phyloP scores from a whole-genome alignment of 2,888 invertebrate genomes.

The Priocnemis perturbator region DNA sequence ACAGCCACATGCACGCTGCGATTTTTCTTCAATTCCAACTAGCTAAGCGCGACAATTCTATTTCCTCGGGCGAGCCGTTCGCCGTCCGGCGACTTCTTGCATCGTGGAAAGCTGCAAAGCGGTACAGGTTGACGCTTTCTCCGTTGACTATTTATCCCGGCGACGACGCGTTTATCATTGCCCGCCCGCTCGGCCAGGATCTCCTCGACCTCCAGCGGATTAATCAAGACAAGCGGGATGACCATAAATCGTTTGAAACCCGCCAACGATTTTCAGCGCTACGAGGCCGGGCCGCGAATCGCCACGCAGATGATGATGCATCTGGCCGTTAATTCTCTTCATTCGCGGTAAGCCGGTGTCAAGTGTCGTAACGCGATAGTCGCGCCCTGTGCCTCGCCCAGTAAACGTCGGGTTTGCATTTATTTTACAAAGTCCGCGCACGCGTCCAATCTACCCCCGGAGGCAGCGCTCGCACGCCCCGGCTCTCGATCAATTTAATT shows the following conservation, averaged over 20 bases:
- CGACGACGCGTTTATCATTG: conserved; percentile 47
- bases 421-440: background rate
- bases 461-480: too few relatives aligned
- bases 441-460: background rate
- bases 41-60: too few relatives aligned
- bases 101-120: conserved; percentile 15
- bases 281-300: background rate
- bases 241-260: conserved; percentile 40
- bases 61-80: background rate
- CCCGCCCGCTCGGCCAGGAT: conserved; percentile 28
- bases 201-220: conserved; percentile 21
- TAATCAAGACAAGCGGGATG: conserved; percentile 41
- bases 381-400: too few relatives aligned
- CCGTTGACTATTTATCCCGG: conserved; percentile 21
- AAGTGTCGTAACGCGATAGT: background rate
- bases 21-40: too few relatives aligned
- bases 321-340: conserved; percentile 35
- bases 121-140: conserved; percentile 14
- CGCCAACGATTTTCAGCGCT: conserved; percentile 30
- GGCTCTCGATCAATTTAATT: too few relatives aligned
- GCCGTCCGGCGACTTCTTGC: background rate
- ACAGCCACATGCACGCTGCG: too few relatives aligned
- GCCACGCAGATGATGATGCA: conserved; percentile 28
- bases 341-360: conserved; percentile 20
- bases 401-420: background rate